Evolutionary conservation across 2,888 invertebrate genomes (phyloP), one percentile per base, ranked within the genome.

Genomic region (Atethmia centrago): DNA sequence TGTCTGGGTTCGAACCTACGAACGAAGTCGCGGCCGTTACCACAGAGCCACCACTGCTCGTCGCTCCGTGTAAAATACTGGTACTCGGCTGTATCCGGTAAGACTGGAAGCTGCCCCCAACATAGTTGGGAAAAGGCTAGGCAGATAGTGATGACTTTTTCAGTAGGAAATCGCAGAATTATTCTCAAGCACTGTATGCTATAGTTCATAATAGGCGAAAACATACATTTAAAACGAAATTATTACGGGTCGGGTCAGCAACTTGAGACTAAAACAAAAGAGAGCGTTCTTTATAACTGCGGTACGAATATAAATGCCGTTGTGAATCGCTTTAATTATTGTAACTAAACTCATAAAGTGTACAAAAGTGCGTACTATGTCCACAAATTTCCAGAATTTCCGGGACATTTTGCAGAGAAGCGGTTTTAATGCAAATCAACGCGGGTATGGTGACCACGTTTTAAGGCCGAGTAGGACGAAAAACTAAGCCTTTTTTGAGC

Each of bases 391-490:
- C 71, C 74, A 77, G 80, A 78, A 86, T 83, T 86, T 84, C 83
- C 76, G 78, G 78, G 83, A 88, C 81, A 86, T 85, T 90, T 88
- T 88, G 84, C 80, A 67, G 62, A 71, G 85, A 73, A 85, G 77
- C 83, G 88, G 80, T 69, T 80, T 87, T 86, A 87, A 91, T 90
- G 88, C 85, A 90, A 91, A 91, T 90, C 80, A 85, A 85, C 78
- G 63, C 16, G 62, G 40, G 16, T 82, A 64, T 51, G 76, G 87
- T 86, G 82, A 86, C 87, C 68, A 84, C 65, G 64, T 28, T 56
- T 63, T 74, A n/a, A 45, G 28, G 49, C 25, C 5, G 40, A 55
- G 59, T 10, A 40, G 59, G 55, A 69, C 31, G 64, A 72, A 49
- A 40, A 25, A 16, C 21, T 10, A 1, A 28, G 10, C 4, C 62